Evolutionary conservation across 2,888 invertebrate genomes (phyloP).

Genomic region (Seira musarum): DNA sequence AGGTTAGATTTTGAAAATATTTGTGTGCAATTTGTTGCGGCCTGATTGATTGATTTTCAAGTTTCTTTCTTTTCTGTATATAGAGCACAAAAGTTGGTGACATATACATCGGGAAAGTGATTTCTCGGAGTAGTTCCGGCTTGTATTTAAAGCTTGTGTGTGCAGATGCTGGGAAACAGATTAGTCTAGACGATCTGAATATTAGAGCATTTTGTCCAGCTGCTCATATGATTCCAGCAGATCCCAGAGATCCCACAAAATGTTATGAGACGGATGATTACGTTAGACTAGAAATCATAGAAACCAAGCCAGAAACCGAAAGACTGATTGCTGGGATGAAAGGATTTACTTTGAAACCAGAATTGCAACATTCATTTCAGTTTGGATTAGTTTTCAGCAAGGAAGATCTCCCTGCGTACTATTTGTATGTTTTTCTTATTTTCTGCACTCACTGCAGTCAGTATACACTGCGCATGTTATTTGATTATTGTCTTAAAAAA

Average conservation of each 20-base stretch:
- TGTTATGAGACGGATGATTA: constrained; percentile 87
- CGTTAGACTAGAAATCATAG: constrained; percentile 90
- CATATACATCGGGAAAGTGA: constrained; percentile 72
- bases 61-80: too few species aligned
- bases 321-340: constrained; percentile 92
- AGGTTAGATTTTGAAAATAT: constrained; percentile 77
- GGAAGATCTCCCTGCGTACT: constrained; percentile 72
- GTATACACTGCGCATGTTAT: too few species aligned
- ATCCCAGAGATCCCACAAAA: constrained; percentile 71
- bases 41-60: constrained; percentile 49
- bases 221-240: constrained; percentile 60
- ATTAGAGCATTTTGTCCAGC: constrained; percentile 78
- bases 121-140: constrained; percentile 72
- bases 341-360: constrained; percentile 80
- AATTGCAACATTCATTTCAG: constrained; percentile 81
- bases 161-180: constrained; percentile 83
- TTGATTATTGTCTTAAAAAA: too few species aligned
- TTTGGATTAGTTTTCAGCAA: constrained; percentile 85
- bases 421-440: too few species aligned
- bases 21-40: too few species aligned
- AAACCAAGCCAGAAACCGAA: constrained; percentile 86
- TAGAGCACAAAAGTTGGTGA: constrained; percentile 73
- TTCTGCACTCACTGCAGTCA: too few species aligned
- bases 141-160: constrained; percentile 83
- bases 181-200: constrained; percentile 89